Base-by-base conservation (phyloP, 2,797 vertebrate genomes). In the Parotocinclus haroldoi region DNA sequence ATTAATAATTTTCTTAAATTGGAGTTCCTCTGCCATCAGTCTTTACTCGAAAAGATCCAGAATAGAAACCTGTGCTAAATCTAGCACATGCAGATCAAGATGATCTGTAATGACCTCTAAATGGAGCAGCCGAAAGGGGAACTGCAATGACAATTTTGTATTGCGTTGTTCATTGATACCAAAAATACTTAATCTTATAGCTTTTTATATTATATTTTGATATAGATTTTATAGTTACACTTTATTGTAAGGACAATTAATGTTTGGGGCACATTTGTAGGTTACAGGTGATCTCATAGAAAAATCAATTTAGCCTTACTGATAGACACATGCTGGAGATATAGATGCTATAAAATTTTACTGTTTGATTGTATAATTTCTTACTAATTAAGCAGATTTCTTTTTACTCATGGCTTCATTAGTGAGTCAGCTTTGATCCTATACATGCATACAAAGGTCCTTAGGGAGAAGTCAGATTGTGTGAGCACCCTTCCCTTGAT, bases 361-460 rank as follows among this genome's bases (percentile, higher is more conserved):
- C 7, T 19, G 36, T 62, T 40, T 42, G 27, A 27, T 27, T 27
- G 27, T 27, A 27, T 27, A 27, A 27, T 27, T 27, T 27, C 27
- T 27, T 5, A 27, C 27, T 27, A 27, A 27, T 27, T 27, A 27
- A 27, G 27, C 27, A 27, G 27, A 27, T 27, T 63, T 11, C 57
- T n/a, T 49, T 55, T 68, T 17, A 38, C 17, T 58, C 14, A 62
- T 68, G 16, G 71, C 42, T 49, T 60, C 60, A 58, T 63, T 58
- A 65, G 53, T 53, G 17, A 63, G 38, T 45, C 58, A 12, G 52
- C 45, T 60, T 54, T 52, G 72, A 59, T 86, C 60, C 14, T 51
- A 89, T 90, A 89, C 84, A 85, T 79, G 77, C 82, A 81, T 71
- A 81, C 80, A 82, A 87, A 85, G 88, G 88, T 88, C 80, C 64